Conservation (phyloP, 2,797 vertebrate species). For the Gymnocypris eckloni region DNA sequence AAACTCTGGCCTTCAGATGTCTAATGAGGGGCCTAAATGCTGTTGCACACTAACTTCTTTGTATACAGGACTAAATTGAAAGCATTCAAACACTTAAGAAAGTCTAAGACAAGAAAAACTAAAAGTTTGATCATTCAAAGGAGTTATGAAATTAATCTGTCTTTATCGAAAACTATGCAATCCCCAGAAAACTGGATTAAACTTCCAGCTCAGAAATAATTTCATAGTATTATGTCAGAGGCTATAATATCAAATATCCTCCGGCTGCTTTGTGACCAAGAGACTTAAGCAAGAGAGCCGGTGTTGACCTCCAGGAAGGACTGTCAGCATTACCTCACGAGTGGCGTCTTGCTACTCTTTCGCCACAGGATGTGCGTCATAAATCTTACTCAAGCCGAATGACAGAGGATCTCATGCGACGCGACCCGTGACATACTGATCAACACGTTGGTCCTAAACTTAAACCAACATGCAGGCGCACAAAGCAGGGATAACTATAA, state of each 20-base stretch:
- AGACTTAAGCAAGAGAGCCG: conserved; percentile 16
- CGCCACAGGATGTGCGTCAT: conserved; percentile 61
- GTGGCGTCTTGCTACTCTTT: conserved; percentile 40
- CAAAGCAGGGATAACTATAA: conserved; percentile 20
- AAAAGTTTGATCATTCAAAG: background rate
- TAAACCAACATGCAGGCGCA: conserved; percentile 3
- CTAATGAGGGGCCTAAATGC: background rate
- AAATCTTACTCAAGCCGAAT: conserved; percentile 58
- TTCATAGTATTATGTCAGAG: background rate
- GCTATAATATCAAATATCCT: background rate
- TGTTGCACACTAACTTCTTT: background rate
- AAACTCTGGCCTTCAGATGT: background rate
- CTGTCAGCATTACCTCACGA: conserved; percentile 47
- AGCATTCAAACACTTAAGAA: background rate
- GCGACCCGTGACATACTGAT: conserved; percentile 56
- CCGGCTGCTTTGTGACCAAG: background rate
- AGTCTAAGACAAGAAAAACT: background rate
- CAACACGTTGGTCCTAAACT: conserved; percentile 35
- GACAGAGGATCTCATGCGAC: conserved; percentile 57
- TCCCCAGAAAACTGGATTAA: background rate
- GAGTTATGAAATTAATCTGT: background rate
- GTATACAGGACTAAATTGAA: background rate
- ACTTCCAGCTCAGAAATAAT: background rate
- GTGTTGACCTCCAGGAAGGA: conserved; percentile 46
- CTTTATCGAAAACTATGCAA: background rate